These are phyloP conservation scores for Schizothorax lantsangensis DNA, from an alignment of 2,797 vertebrate species.

Conservation along the genomic window DNA sequence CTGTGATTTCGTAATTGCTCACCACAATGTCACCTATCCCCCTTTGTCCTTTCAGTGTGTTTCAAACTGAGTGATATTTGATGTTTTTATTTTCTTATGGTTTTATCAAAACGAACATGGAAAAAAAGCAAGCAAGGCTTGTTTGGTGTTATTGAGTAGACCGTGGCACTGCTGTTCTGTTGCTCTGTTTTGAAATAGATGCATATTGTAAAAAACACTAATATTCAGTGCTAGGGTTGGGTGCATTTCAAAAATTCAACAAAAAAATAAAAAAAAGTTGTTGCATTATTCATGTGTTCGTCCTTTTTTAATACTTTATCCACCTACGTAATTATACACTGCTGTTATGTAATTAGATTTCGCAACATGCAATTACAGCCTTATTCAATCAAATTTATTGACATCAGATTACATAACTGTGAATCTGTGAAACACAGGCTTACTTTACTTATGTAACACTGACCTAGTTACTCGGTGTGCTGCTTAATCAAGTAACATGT, in stretches of 20 bases:
- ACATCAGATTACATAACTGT: not conserved
- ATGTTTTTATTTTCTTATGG: constrained; percentile 77
- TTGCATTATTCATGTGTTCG: constrained; percentile 70
- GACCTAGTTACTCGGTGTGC: constrained; percentile 69
- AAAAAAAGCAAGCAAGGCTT: constrained; percentile 62
- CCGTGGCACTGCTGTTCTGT: constrained; percentile 68
- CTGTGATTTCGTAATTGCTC: constrained; percentile 76
- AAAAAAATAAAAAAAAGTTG: constrained; percentile 73
- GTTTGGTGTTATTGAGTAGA: constrained; percentile 68
- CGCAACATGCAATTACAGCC: not conserved
- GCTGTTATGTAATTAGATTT: not conserved
- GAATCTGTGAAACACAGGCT: constrained; percentile 55
- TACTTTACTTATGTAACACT: constrained; percentile 72
- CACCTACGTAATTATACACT: not conserved
- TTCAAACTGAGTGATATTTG: constrained; percentile 79
- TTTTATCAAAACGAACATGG: constrained; percentile 75
- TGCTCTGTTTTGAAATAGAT: constrained; percentile 62
- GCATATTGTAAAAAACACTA: constrained; percentile 75
- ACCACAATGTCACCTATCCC: constrained; percentile 61
- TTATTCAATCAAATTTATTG: not conserved
- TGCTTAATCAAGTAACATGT: constrained; percentile 7
- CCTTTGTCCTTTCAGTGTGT: constrained; percentile 69
- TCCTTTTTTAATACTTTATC: constrained; percentile 45
- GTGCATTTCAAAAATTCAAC: constrained; percentile 71
- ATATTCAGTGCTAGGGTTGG: constrained; percentile 75